Evolutionary conservation across 1,140 invertebrate species (phyloP), one percentile per base, ranked within the genome.

Genomic region (Hycleus cichorii): DNA sequence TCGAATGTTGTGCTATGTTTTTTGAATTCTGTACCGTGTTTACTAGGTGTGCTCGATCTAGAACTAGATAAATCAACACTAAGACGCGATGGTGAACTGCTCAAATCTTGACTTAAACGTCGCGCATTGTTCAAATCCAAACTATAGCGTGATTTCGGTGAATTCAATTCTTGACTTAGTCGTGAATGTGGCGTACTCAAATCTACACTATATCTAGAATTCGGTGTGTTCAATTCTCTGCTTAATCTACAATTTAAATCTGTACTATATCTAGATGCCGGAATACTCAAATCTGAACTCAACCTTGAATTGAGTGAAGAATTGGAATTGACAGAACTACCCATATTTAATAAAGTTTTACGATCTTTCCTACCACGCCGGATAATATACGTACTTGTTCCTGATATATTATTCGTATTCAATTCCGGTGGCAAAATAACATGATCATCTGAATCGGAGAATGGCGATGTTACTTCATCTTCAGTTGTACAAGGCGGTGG

Each of bases 1-100:
- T 88, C 86, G 72, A 89, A 90, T 2, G 87, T 89, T 43, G 83
- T 86, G 64, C 84, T 88, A 72, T 85, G 86, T 61, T 86, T 82
- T 69, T 85, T 85, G 63, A 84, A 82, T 2, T 78, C 76, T 48
- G 82, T 72, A 57, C 78, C 76, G 49, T 76, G 76, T 47, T 62
- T 66, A 47, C 61, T 59, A 2, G 67, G 67, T 4, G 67, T 73
- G 54, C 68, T 69, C 8, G 66, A 69, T 60, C 68, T 59, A 44
- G 65, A 67, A 53, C 66, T 71, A 11, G 63, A 64, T 48, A 69
- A 50, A 47, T 70, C 68, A 24, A 56, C 52, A 47, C 65, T 69
- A 9, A 67, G 54, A 53, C 68, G 58, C 7, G 69, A 71, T 7
- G 66, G 64, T 5, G 65, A 69, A 54, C 62, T 64, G 40, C 64